phyloP scores from a whole-genome alignment of 2,888 invertebrate genomes.

The Mimumesa dahlbomi region DNA sequence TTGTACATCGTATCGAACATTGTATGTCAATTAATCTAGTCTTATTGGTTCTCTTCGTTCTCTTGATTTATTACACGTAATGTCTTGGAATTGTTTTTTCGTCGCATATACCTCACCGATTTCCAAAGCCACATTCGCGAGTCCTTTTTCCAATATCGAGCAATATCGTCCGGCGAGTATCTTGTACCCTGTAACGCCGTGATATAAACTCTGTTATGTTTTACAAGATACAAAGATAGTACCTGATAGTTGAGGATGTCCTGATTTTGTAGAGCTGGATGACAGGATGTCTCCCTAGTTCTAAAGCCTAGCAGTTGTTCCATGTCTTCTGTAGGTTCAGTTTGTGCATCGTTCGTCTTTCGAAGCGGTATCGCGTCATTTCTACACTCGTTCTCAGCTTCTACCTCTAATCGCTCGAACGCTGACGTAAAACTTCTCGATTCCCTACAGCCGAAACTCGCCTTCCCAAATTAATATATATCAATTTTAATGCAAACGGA shows the following conservation, averaged over 20 bases:
- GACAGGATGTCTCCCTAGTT: slow-evolving; percentile 71
- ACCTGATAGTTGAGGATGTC: slow-evolving; percentile 76
- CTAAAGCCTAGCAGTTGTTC: slow-evolving; percentile 51
- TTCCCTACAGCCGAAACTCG: slow-evolving; percentile 43
- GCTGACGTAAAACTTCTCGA: slow-evolving; percentile 64
- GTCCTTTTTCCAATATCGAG: slow-evolving; percentile 87
- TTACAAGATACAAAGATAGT: too few species aligned
- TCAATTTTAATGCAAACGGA: too few species aligned
- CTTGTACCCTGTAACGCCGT: slow-evolving; percentile 80
- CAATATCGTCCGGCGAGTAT: slow-evolving; percentile 82
- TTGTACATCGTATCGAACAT: too few species aligned
- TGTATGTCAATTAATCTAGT: too few species aligned
- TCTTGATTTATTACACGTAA: too few species aligned
- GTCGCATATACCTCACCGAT: slow-evolving; percentile 66
- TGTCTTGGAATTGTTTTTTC: too few species aligned
- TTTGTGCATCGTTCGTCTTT: slow-evolving; percentile 61
- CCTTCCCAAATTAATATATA: too few species aligned
- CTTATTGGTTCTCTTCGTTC: slow-evolving; percentile 11
- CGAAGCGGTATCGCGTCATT: slow-evolving; percentile 35
- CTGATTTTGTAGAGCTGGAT: slow-evolving; percentile 69
- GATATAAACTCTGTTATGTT: too few species aligned
- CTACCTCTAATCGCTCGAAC: slow-evolving; percentile 62
- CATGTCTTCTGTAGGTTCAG: slow-evolving; percentile 54
- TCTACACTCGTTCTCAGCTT: slow-evolving; percentile 36
- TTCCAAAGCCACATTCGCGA: slow-evolving; percentile 87